Evolutionary conservation across 2,797 vertebrate species (phyloP).

Genomic region (Nannoperca obscura): DNA sequence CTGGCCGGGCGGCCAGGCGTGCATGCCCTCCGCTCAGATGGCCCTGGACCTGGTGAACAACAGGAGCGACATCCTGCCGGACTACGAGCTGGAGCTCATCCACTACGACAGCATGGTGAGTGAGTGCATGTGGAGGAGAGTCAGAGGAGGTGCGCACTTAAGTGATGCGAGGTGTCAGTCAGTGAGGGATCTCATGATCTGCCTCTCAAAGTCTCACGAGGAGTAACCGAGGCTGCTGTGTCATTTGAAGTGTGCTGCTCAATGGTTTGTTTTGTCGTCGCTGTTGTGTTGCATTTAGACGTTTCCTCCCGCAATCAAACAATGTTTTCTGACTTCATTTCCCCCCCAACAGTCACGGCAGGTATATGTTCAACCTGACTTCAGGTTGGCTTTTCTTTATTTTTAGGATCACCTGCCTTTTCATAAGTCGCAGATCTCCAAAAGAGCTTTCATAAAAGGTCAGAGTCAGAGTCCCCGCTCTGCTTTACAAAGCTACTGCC

Average conservation of each 20-base stretch:
- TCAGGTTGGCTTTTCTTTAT: background rate
- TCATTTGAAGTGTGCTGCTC: slow-evolving; percentile 1
- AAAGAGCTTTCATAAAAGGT: slow-evolving; percentile 33
- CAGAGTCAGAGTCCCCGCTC: background rate
- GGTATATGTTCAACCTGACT: background rate
- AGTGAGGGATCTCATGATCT: slow-evolving; percentile 51
- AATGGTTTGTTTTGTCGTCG: background rate
- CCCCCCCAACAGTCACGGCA: background rate
- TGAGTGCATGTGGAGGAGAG: slow-evolving; percentile 66
- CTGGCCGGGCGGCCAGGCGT: slow-evolving; percentile 93
- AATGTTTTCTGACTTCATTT: background rate
- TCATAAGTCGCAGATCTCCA: slow-evolving; percentile 1
- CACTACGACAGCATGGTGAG: slow-evolving; percentile 93
- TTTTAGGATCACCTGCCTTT: background rate
- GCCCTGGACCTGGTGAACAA: slow-evolving; percentile 92
- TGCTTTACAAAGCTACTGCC: slow-evolving; percentile 19
- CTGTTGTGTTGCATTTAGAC: background rate
- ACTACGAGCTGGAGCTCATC: slow-evolving; percentile 92
- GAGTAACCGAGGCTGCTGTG: slow-evolving; percentile 16
- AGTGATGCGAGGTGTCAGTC: slow-evolving; percentile 53
- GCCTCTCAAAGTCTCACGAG: slow-evolving; percentile 28
- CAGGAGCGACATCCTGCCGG: slow-evolving; percentile 91
- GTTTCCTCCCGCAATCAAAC: background rate
- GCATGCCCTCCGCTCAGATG: slow-evolving; percentile 91
- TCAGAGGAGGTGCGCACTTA: slow-evolving; percentile 55